Percentiles rank a stretch among this genome's conserved stretches.
Conservation (phyloP, 1,140 invertebrate species). For the Trichonephila inaurata region DNA sequence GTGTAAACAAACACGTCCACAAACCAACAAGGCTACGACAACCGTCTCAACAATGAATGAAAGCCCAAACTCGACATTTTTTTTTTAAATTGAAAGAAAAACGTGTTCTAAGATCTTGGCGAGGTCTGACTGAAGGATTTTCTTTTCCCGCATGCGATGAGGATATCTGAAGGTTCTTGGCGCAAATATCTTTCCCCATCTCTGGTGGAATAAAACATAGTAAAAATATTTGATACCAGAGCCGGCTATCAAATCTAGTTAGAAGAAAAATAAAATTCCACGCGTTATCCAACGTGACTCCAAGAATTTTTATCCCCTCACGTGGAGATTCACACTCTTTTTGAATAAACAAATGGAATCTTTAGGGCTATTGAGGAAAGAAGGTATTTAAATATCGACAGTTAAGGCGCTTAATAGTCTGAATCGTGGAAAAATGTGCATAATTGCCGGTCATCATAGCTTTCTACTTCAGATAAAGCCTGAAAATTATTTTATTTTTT, state of each 20-base stretch:
- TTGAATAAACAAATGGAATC: not conserved
- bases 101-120: too few relatives aligned
- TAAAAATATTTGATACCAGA: not conserved
- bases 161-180: not conserved
- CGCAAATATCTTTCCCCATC: not conserved
- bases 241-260: not conserved
- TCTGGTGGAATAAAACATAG: not conserved
- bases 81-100: not conserved
- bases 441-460: too few relatives aligned
- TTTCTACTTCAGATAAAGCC: too few relatives aligned
- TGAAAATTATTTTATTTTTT: too few relatives aligned
- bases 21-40: not conserved
- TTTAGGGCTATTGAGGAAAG: too few relatives aligned
- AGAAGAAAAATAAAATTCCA: not conserved
- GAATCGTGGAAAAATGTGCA: too few relatives aligned
- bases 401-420: too few relatives aligned
- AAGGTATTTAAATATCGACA: too few relatives aligned
- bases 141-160: not conserved
- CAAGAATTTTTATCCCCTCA: not conserved
- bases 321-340: not conserved
- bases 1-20: conserved; percentile 13
- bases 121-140: too few relatives aligned
- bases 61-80: not conserved
- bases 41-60: not conserved
- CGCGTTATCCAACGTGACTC: not conserved